phyloP scores from a whole-genome alignment of 2,113 vertebrate genomes.

The Gobio gobio region DNA sequence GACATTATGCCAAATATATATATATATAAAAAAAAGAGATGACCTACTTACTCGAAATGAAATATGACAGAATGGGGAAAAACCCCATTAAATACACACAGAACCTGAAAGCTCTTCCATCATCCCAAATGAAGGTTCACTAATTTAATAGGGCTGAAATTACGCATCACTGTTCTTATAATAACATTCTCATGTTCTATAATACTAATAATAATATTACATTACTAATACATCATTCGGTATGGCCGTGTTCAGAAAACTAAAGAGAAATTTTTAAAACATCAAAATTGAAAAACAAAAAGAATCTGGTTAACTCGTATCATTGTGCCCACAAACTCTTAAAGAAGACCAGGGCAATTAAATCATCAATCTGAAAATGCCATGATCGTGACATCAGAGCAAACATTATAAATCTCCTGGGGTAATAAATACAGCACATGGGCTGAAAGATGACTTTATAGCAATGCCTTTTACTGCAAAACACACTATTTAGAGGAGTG shows the following conservation, averaged over 20 bases:
- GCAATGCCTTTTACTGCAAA: neutral
- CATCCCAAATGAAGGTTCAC: neutral
- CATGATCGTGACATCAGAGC: neutral
- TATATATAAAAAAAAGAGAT: neutral
- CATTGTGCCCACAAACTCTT: neutral
- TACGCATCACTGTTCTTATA: neutral
- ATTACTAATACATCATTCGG: neutral
- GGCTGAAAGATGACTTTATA: neutral
- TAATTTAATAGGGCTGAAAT: neutral
- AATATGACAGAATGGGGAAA: neutral
- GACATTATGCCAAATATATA: neutral
- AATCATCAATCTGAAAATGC: neutral
- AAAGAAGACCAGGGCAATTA: no score
- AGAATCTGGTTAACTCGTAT: neutral
- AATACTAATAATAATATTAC: neutral
- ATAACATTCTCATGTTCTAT: neutral
- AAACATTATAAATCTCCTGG: neutral
- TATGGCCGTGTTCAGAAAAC: neutral
- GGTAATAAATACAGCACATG: neutral
- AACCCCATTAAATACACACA: neutral
- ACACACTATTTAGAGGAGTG: constrained; percentile 1
- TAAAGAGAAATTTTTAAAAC: neutral
- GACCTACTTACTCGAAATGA: neutral
- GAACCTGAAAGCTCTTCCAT: neutral
- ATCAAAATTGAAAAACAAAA: neutral